phyloP scores from a whole-genome alignment of 2,888 invertebrate genomes.

The Polymixis lichenea region DNA sequence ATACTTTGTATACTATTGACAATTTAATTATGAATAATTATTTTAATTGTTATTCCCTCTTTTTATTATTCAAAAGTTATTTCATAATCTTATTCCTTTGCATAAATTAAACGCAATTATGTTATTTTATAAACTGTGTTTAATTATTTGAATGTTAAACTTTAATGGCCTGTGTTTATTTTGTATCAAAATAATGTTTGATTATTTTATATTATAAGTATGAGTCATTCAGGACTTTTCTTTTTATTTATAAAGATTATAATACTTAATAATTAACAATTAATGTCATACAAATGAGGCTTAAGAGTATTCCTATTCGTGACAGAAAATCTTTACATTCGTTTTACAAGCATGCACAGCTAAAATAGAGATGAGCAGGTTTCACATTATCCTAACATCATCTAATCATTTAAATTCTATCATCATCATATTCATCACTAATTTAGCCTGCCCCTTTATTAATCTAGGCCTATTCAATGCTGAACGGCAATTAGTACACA shows the following conservation, averaged over 20 bases:
- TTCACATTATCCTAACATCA: too few species aligned
- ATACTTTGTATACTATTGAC: not conserved
- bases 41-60: conserved; percentile 9
- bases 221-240: too few species aligned
- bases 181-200: conserved; percentile 4
- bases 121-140: conserved; percentile 10
- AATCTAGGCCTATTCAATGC: not conserved
- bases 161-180: conserved; percentile 2
- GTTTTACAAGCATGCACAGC: not conserved
- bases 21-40: conserved; percentile 4
- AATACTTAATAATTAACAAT: not conserved
- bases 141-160: conserved; percentile 16
- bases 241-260: too few species aligned
- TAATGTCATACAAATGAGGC: not conserved
- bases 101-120: conserved; percentile 18
- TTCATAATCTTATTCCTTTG: conserved; percentile 8
- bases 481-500: not conserved
- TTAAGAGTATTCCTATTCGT: not conserved
- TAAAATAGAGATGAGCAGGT: not conserved
- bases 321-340: not conserved
- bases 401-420: not conserved
- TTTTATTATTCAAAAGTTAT: conserved; percentile 6
- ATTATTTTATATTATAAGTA: conserved; percentile 1
- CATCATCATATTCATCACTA: not conserved
- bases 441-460: not conserved